Base-by-base conservation (phyloP, 2,888 invertebrate genomes). In the Apotomis capreana region DNA sequence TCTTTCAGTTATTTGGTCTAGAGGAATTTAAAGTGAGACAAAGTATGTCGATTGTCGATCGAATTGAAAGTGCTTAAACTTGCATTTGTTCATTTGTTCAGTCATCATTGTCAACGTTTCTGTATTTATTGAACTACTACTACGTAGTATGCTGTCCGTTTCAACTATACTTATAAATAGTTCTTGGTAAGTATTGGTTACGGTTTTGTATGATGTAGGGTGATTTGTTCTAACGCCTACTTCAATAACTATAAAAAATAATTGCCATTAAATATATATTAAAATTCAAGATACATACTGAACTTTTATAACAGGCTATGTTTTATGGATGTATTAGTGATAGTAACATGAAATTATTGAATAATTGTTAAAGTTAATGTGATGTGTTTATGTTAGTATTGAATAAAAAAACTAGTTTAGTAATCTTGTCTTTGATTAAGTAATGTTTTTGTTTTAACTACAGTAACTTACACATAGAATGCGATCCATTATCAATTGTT, bases 301-400 rank as follows among this genome's bases (percentile, higher is more conserved):
- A 49, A 49, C 6, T 49, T 51, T 15, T 5, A n/a, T 40, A 52
- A 63, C 37, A 63, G 40, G 52, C 63, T 8, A 40, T 52, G 40
- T 63, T n/a, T 63, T 13, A 13, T 52, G 37, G 12, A 37, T 62
- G 37, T 51, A 36, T n/a, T 40, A 37, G 13, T 49, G 49, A 49
- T 9, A 9, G 9, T 1, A 12, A 49, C 6, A 49, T 40, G 1
- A 26, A 26, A 26, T 26, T 26, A 26, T 26, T 26, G 26, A 26
- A 26, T 26, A 26, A 40, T 10, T 49, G 9, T 49, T 10, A 9
- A 49, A 9, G 10, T 49, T 6, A 49, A 49, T 49, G 3, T 52
- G 63, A 63, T 63, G 62, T 52, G 52, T 63, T 5, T 36, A 40
- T 40, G 40, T 40, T 6, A 6, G 40, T 40, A 15, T 26, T 26